Conservation (phyloP, 2,113 vertebrate species). For the Strix uralensis region DNA sequence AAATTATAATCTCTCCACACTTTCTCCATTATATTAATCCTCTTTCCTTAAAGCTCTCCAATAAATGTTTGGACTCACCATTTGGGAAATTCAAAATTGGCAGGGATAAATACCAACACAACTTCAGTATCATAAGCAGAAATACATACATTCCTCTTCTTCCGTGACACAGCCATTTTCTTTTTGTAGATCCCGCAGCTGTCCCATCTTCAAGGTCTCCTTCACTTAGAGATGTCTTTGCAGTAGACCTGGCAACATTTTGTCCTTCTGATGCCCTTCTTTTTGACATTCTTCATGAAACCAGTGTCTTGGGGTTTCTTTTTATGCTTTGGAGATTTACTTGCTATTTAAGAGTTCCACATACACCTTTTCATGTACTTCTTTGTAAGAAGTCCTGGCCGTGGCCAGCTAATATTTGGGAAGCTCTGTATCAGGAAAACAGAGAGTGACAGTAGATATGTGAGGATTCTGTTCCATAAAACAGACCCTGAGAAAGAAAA, state of each 20-base stretch:
- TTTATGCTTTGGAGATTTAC: not conserved
- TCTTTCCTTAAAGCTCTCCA: not conserved
- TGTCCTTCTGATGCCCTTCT: not conserved
- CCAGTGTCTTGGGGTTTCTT: not conserved
- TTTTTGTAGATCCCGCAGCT: not conserved
- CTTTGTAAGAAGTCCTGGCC: not conserved
- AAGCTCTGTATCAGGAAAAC: not conserved
- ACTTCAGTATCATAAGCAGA: not conserved
- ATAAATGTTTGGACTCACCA: not conserved
- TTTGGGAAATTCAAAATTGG: not conserved
- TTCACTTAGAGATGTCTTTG: not conserved
- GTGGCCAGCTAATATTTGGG: not conserved
- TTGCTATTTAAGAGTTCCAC: not conserved
- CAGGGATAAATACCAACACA: not conserved
- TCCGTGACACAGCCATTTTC: not conserved
- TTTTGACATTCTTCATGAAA: not conserved
- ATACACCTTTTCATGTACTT: not conserved
- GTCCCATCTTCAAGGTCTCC: not conserved
- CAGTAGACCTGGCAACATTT: not conserved
- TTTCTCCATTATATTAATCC: not conserved
- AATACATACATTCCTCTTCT: not conserved
- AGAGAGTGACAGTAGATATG: not conserved
- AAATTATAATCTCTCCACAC: not conserved
- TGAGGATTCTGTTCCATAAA: not conserved
- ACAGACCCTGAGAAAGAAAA: not conserved